phyloP scores from a whole-genome alignment of 2,888 invertebrate genomes.

The Yponomeuta sedellus region DNA sequence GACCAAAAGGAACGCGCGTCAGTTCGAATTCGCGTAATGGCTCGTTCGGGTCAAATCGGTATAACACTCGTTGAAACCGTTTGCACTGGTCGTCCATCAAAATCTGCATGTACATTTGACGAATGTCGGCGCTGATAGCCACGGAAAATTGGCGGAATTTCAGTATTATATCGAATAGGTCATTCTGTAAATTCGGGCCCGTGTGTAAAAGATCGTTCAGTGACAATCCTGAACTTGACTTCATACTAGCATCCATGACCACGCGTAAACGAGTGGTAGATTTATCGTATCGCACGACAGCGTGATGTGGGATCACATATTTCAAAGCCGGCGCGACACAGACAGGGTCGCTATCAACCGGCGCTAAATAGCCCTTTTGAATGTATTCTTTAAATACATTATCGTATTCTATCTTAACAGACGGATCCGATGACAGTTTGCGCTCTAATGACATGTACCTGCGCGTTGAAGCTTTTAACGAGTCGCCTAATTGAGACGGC shows the following conservation, averaged over 20 bases:
- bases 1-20: slow-evolving; percentile 8
- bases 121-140: slow-evolving; percentile 13
- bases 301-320: slow-evolving; percentile 15
- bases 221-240: slow-evolving; percentile 12
- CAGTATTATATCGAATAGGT: slow-evolving; percentile 11
- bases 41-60: neutral
- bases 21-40: neutral
- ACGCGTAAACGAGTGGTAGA: slow-evolving; percentile 9
- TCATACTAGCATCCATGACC: slow-evolving; percentile 15
- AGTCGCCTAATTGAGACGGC: slow-evolving; percentile 1
- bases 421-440: neutral
- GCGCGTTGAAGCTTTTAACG: neutral
- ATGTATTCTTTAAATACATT: slow-evolving; percentile 4
- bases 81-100: neutral
- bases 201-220: slow-evolving; percentile 14
- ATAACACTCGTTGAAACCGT: slow-evolving; percentile 4
- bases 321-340: neutral
- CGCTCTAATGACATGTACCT: slow-evolving; percentile 6
- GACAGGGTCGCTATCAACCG: neutral
- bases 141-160: slow-evolving; percentile 9
- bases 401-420: slow-evolving; percentile 11
- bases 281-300: slow-evolving; percentile 12
- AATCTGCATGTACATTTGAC: slow-evolving; percentile 16
- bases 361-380: neutral
- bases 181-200: slow-evolving; percentile 14